A percentile compares a stretch with the other conserved stretches of the same genome.
Conservation (phyloP, 1,140 invertebrate genomes). For the Musca domestica region DNA sequence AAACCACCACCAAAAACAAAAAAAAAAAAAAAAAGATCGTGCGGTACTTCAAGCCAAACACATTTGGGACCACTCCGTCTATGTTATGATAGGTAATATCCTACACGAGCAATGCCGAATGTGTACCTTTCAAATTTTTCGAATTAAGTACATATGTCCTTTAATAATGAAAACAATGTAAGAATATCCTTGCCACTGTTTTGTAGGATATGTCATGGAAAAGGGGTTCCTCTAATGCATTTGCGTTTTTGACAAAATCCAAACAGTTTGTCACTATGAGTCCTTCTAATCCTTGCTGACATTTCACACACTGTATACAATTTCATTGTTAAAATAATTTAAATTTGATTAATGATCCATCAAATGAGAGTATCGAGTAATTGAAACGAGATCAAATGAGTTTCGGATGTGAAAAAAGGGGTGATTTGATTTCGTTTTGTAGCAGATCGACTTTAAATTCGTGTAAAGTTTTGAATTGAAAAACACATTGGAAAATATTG, state of each 20-base stretch:
- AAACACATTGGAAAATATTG: no score
- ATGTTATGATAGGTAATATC: constrained; percentile 13
- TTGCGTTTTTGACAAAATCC: not conserved
- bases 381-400: no score
- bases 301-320: constrained; percentile 15
- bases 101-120: not conserved
- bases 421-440: no score
- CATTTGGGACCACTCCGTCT: no score
- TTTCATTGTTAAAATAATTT: constrained; percentile 32
- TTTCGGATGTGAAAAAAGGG: no score
- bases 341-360: constrained; percentile 40
- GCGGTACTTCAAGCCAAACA: no score
- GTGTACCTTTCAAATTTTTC: not conserved
- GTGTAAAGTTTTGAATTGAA: no score
- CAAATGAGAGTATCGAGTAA: not conserved
- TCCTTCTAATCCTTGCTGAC: constrained; percentile 29
- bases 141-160: constrained; percentile 7
- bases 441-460: no score
- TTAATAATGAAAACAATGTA: constrained; percentile 3
- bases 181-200: not conserved
- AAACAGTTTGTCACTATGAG: constrained; percentile 21
- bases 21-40: not conserved
- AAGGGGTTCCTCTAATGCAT: not conserved
- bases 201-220: not conserved
- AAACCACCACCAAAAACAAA: not conserved